These are phyloP conservation scores for Myiotriccus ornatus DNA, from an alignment of 2,797 vertebrate genomes.

Conservation along the genomic window DNA sequence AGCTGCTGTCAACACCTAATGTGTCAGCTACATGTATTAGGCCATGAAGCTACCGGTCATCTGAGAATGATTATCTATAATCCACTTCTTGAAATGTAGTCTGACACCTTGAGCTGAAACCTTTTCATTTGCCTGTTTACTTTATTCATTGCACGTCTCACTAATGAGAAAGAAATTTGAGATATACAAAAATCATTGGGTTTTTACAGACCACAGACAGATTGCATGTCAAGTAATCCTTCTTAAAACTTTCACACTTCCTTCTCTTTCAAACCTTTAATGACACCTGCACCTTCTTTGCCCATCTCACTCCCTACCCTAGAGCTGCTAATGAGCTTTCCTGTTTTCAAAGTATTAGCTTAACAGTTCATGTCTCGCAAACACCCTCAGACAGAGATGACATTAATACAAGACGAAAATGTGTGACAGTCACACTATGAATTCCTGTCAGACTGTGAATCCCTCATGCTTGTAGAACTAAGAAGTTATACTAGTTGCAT, in stretches of 20 bases:
- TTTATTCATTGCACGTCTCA: background rate
- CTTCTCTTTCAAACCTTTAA: constrained; percentile 9
- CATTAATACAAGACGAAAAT: constrained; percentile 29
- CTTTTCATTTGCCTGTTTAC: background rate
- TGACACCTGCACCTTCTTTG: background rate
- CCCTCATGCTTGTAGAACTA: background rate
- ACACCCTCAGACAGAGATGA: background rate
- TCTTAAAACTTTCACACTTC: background rate
- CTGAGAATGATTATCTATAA: background rate
- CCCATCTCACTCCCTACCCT: background rate
- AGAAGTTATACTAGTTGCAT: background rate
- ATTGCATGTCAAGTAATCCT: background rate
- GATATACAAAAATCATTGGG: background rate
- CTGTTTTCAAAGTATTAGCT: background rate
- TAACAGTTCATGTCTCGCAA: background rate
- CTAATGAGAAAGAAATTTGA: background rate
- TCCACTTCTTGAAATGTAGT: background rate
- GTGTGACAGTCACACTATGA: background rate
- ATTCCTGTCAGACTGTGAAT: background rate
- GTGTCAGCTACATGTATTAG: background rate
- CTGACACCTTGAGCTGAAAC: background rate
- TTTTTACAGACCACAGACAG: background rate
- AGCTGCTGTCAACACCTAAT: background rate
- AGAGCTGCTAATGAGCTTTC: constrained; percentile 43
- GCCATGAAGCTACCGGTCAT: background rate